Evolutionary conservation across 2,797 vertebrate genomes (phyloP).

Genomic region (Argya squamiceps): DNA sequence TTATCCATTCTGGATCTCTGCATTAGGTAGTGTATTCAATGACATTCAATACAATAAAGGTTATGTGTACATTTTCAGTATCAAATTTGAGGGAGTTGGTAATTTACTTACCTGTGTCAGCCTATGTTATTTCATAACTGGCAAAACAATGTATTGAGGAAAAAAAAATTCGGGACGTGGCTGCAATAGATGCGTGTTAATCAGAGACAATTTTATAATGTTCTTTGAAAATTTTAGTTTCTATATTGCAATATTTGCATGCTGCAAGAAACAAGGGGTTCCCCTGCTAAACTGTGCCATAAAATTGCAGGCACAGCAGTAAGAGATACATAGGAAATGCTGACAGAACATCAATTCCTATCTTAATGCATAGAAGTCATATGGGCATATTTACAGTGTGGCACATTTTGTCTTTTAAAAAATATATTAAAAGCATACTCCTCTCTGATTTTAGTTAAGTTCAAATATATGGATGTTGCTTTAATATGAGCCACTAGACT

Average conservation of each 20-base stretch:
- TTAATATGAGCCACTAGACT: background rate
- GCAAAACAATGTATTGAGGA: background rate
- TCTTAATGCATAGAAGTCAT: background rate
- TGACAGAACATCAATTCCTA: background rate
- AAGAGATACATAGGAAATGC: background rate
- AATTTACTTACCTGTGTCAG: background rate
- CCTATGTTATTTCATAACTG: background rate
- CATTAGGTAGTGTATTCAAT: conserved; percentile 80
- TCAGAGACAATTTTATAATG: background rate
- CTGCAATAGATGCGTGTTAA: background rate
- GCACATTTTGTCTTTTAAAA: background rate
- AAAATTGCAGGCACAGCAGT: background rate
- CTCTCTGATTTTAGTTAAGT: background rate
- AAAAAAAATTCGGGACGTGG: background rate
- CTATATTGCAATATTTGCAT: background rate
- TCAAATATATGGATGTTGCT: background rate
- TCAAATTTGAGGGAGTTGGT: background rate
- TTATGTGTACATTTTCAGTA: background rate
- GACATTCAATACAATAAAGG: background rate
- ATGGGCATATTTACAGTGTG: background rate
- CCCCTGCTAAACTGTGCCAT: background rate
- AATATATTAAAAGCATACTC: background rate
- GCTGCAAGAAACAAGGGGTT: background rate
- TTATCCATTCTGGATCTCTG: conserved; percentile 95
- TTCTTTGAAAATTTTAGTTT: background rate